Percentiles rank a stretch among this genome's conserved stretches.
Evolutionary conservation across 2,888 invertebrate genomes (phyloP).

Genomic region (Pterostichus madidus): DNA sequence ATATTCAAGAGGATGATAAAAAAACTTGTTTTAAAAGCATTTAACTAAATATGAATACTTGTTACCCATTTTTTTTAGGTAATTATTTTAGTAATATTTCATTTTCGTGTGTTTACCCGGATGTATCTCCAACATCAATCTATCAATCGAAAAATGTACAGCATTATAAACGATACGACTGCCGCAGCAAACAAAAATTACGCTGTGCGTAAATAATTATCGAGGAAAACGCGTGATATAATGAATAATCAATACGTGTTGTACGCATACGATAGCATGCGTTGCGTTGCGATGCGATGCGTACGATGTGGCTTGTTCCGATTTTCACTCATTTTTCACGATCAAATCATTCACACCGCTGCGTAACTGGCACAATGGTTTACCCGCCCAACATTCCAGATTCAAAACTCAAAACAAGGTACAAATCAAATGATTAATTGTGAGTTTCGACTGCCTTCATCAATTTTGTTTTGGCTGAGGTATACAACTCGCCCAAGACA

Average conservation of each 20-base stretch:
- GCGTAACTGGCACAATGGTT: conserved; percentile 25
- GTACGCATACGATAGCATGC: no score
- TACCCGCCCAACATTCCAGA: background rate
- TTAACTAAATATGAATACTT: no score
- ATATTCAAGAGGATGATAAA: no score
- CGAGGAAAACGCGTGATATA: background rate
- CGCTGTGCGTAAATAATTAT: conserved; percentile 35
- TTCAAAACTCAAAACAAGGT: conserved; percentile 24
- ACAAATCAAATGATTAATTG: conserved; percentile 28
- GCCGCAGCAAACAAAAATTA: conserved; percentile 11
- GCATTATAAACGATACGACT: background rate
- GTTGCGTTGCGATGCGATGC: background rate
- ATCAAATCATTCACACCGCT: conserved; percentile 4
- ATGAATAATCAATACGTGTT: conserved; percentile 15
- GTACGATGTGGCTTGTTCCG: background rate
- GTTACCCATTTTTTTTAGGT: no score
- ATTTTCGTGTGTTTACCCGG: no score
- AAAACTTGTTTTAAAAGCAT: no score
- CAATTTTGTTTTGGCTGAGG: background rate
- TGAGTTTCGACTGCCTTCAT: background rate
- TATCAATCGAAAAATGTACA: background rate
- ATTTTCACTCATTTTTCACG: conserved; percentile 4
- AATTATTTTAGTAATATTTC: no score
- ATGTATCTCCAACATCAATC: background rate
- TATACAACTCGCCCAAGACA: no score